Conservation (phyloP, 53 echinoderm and acorn worm genomes). For the Glandiceps talaboti region DNA sequence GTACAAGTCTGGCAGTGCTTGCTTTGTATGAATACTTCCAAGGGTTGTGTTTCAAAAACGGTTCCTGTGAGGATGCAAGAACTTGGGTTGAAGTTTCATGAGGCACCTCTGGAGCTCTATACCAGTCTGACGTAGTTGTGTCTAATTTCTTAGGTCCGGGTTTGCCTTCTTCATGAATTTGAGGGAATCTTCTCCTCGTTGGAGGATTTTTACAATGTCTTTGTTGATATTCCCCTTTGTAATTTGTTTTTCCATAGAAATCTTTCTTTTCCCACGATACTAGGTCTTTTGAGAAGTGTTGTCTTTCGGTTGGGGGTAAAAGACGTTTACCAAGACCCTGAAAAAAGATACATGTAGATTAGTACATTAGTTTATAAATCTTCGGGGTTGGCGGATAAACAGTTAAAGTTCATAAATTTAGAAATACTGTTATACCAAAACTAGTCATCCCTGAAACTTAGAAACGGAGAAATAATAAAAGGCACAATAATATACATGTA, state of each 20-base stretch:
- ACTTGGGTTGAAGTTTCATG: constrained; percentile 72
- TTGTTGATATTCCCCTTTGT: constrained; percentile 45
- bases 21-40: constrained; percentile 97
- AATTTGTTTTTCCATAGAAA: constrained; percentile 36
- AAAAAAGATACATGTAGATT: background rate
- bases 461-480: too few species aligned
- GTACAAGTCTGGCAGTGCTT: background rate
- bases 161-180: constrained; percentile 39
- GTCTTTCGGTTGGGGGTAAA: constrained; percentile 47
- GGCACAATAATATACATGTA: too few species aligned
- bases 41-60: constrained; percentile 85
- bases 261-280: constrained; percentile 62
- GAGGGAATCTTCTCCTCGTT: constrained; percentile 65
- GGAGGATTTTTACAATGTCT: constrained; percentile 61
- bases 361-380: too few species aligned
- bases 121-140: constrained; percentile 72
- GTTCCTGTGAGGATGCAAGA: constrained; percentile 88
- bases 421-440: too few species aligned
- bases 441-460: constrained; percentile 63
- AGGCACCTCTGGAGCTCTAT: constrained; percentile 56
- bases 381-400: too few species aligned
- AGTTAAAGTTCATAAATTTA: too few species aligned
- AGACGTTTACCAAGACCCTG: constrained; percentile 74
- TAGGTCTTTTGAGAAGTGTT: constrained; percentile 60
- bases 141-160: constrained; percentile 50